phyloP scores from a whole-genome alignment of 2,888 invertebrate species.

The Leptura quadrifasciata region DNA sequence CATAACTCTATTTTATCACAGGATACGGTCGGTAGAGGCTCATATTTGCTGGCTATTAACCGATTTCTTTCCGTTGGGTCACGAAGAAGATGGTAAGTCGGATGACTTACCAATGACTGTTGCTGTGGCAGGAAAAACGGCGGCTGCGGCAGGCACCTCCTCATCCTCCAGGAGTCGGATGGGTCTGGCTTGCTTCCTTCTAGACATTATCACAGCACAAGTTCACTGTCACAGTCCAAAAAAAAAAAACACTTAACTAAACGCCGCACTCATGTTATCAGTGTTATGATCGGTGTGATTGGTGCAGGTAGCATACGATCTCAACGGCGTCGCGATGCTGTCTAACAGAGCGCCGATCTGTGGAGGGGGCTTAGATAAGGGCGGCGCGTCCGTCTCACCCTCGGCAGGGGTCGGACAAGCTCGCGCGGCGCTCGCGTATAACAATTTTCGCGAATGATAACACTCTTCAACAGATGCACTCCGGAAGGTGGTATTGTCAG shows the following conservation, averaged over 20 bases:
- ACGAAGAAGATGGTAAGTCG: constrained; percentile 52
- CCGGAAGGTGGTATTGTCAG: constrained; percentile 46
- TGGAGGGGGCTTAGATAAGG: constrained; percentile 72
- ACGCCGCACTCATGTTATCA: constrained; percentile 63
- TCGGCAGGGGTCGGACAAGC: constrained; percentile 69
- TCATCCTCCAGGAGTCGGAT: constrained; percentile 75
- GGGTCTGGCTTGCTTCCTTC: constrained; percentile 76
- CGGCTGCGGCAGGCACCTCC: constrained; percentile 66
- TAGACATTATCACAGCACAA: constrained; percentile 73
- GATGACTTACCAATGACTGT: constrained; percentile 66
- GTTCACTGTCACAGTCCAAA: constrained; percentile 64
- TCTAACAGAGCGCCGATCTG: constrained; percentile 71
- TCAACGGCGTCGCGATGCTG: constrained; percentile 73
- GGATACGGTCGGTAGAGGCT: constrained; percentile 23
- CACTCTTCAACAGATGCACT: constrained; percentile 47
- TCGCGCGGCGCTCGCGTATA: constrained; percentile 65
- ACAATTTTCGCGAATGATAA: constrained; percentile 60
- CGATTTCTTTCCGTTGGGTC: constrained; percentile 37
- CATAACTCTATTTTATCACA: constrained; percentile 61
- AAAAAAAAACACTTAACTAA: constrained; percentile 56
- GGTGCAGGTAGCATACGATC: constrained; percentile 71
- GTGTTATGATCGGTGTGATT: constrained; percentile 57
- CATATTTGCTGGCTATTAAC: constrained; percentile 31
- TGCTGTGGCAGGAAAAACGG: constrained; percentile 57
- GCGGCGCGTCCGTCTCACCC: constrained; percentile 72